phyloP scores from a whole-genome alignment of 2,888 invertebrate species.

The Brenthis hecate region DNA sequence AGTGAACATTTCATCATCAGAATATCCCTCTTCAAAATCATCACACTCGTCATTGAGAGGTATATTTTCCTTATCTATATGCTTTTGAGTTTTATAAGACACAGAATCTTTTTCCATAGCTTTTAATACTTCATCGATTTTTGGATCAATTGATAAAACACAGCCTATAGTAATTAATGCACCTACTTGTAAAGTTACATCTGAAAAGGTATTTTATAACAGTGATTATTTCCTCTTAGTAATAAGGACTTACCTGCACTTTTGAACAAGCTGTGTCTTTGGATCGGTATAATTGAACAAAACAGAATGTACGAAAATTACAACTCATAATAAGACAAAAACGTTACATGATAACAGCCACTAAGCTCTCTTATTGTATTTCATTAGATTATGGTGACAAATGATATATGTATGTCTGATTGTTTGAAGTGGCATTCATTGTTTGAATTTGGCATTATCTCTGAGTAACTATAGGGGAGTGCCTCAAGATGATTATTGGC shows the following conservation, averaged over 20 bases:
- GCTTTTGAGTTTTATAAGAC: slow-evolving; percentile 47
- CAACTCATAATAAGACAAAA: no score
- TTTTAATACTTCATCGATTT: slow-evolving; percentile 84
- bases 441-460: no score
- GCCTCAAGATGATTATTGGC: no score
- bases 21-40: slow-evolving; percentile 75
- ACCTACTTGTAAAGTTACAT: slow-evolving; percentile 87
- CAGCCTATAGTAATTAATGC: slow-evolving; percentile 88
- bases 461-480: no score
- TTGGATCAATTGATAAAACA: slow-evolving; percentile 84
- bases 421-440: no score
- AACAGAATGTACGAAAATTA: no score
- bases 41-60: slow-evolving; percentile 60
- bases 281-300: no score
- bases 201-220: slow-evolving; percentile 62
- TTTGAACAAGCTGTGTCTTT: no score
- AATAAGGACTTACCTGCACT: neutral
- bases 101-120: slow-evolving; percentile 76
- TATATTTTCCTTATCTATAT: slow-evolving; percentile 47
- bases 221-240: neutral
- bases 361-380: no score
- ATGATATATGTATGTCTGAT: no score
- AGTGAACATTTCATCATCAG: slow-evolving; percentile 71
- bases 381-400: no score
- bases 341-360: no score